phyloP scores from a whole-genome alignment of 2,113 vertebrate species.

The Dolichotis patagonum region DNA sequence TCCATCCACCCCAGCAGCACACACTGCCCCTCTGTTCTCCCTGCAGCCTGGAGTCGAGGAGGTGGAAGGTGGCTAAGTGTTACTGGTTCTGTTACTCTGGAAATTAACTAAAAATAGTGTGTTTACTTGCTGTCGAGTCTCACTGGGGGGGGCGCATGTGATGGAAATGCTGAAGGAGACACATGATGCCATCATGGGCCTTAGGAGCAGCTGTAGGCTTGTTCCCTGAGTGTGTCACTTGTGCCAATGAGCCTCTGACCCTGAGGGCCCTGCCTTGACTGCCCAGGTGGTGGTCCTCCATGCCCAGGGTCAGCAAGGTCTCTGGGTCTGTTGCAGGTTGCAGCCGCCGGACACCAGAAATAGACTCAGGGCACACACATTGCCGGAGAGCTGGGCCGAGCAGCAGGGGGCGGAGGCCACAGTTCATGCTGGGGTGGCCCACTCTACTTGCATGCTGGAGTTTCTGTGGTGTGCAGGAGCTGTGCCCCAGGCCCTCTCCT shows the following conservation, averaged over 20 bases:
- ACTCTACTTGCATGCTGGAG: rapidly evolving
- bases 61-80: constrained; percentile 58
- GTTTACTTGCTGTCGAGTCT: constrained; percentile 69
- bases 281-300: background rate
- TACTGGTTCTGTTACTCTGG: constrained; percentile 58
- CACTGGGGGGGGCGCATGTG: background rate
- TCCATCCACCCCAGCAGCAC: background rate
- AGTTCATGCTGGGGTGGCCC: background rate
- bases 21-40: constrained; percentile 69
- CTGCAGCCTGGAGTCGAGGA: constrained; percentile 23
- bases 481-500: background rate
- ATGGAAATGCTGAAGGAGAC: constrained; percentile 56
- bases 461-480: rapidly evolving
- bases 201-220: background rate
- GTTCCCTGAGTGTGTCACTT: background rate
- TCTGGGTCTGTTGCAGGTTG: background rate
- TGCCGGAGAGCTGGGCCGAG: background rate
- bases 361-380: background rate
- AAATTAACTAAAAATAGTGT: constrained; percentile 79
- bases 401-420: background rate
- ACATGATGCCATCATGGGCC: background rate
- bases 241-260: background rate
- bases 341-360: background rate
- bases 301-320: background rate
- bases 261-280: background rate